These are phyloP conservation scores for Diaprepes abbreviatus DNA, from an alignment of 2,888 invertebrate genomes.

Conservation along the genomic window DNA sequence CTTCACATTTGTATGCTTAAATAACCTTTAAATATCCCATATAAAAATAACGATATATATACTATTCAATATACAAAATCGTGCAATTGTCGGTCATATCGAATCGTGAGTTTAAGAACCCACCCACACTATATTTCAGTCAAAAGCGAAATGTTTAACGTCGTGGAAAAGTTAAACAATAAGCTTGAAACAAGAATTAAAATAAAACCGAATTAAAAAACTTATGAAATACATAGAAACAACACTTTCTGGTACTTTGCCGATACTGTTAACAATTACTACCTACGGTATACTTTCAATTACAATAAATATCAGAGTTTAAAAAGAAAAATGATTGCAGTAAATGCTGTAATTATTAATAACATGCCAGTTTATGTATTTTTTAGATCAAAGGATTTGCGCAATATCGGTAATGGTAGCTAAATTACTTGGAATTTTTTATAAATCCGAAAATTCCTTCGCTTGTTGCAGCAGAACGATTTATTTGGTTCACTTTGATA, in stretches of 20 bases:
- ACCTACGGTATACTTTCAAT: constrained; percentile 27
- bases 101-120: not conserved
- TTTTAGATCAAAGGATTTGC: constrained; percentile 11
- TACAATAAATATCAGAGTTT: constrained; percentile 28
- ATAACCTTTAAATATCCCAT: too few species aligned
- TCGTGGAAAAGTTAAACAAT: not conserved
- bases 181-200: not conserved
- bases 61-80: too few species aligned
- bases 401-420: constrained; percentile 24
- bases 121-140: not conserved
- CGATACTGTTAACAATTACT: constrained; percentile 25
- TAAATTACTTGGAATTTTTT: constrained; percentile 16
- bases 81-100: not conserved
- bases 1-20: too few species aligned
- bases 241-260: constrained; percentile 19
- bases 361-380: constrained; percentile 21
- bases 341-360: constrained; percentile 31
- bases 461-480: constrained; percentile 1
- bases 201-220: constrained; percentile 14
- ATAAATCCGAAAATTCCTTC: constrained; percentile 23
- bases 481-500: constrained; percentile 8
- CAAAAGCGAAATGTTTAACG: not conserved
- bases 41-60: too few species aligned
- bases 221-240: constrained; percentile 17
- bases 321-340: constrained; percentile 17